Evolutionary conservation across 2,888 invertebrate genomes (phyloP), one percentile per base, ranked within the genome.

Genomic region (Drosophila paramelanica): DNA sequence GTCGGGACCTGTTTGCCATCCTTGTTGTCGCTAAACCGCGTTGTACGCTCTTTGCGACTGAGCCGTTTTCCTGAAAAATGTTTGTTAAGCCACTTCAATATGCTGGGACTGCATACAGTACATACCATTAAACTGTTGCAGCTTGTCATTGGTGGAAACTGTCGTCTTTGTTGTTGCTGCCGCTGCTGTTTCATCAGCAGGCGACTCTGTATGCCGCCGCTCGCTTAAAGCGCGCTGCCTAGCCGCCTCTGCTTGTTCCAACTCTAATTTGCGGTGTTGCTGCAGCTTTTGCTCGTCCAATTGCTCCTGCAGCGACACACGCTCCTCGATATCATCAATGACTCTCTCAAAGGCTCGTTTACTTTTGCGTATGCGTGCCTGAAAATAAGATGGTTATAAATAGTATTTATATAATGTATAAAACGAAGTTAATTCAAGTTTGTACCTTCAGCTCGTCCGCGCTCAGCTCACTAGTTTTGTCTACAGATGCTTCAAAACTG

Each of bases 251-350:
- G 58, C n/a, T 27, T 56, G 56, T 53, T 80, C 79, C 4, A 67
- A 65, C 53, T 90, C 89, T 23, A 71, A 45, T 42, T 83, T 82
- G n/a, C 82, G 86, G 20, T 88, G 79, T 14, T 87, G 70, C 52
- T 89, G 89, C 25, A 91, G 53, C 23, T 81, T 89, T 46, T 87
- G 90, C 59, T 92, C 93, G 42, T 93, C 93, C 49, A 93, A 93
- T 81, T 93, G 93, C 80, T 95, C 95, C 10, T 94, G 95, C 75
- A 94, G 94, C 3, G 95, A 93, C 71, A 96, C 93, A 90, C 91
- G 93, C 46, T 95, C 95, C 90, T 96, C 96, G 74, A 96, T 96
- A 88, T 96, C 96, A 53, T 95, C 94, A 88, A 96, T 94, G n/a
- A 95, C 96, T 81, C 95, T 95, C 89, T 95, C 94, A 92, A 96